phyloP scores from a whole-genome alignment of 2,888 invertebrate genomes.

The Xestia ashworthii region DNA sequence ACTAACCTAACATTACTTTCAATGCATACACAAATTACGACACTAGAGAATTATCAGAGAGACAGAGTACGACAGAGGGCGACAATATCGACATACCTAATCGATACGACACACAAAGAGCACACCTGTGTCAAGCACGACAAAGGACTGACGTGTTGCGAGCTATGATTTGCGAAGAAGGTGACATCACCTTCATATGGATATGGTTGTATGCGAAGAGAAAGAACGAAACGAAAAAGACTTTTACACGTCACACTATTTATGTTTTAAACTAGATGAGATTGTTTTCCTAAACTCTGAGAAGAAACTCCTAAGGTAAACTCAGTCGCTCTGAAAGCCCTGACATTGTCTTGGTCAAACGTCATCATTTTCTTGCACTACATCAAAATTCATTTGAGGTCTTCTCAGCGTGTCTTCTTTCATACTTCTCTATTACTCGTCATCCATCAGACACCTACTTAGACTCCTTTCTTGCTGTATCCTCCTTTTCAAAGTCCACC shows the following conservation, averaged over 20 bases:
- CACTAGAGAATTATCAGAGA: constrained; percentile 15
- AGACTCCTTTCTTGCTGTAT: no score
- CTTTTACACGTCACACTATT: background rate
- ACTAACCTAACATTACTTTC: background rate
- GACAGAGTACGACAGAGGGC: constrained; percentile 7
- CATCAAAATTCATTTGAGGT: no score
- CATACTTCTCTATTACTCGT: no score
- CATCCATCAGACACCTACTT: no score
- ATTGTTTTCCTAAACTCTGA: background rate
- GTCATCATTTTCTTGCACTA: background rate
- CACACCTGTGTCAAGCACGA: constrained; percentile 46
- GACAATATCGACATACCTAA: constrained; percentile 31
- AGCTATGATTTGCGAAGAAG: background rate
- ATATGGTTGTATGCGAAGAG: constrained; percentile 4
- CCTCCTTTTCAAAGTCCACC: no score
- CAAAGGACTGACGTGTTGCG: constrained; percentile 1
- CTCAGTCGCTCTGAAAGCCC: background rate
- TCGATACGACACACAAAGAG: constrained; percentile 25
- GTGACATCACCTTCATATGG: no score
- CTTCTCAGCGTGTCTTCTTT: no score
- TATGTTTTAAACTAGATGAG: background rate
- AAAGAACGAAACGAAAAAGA: background rate
- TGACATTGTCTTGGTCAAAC: background rate
- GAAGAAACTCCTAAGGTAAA: background rate
- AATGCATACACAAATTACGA: constrained; percentile 23